Evolutionary conservation across 2,113 vertebrate species (phyloP), one percentile per base, ranked within the genome.

Genomic region (Cacatua alba): DNA sequence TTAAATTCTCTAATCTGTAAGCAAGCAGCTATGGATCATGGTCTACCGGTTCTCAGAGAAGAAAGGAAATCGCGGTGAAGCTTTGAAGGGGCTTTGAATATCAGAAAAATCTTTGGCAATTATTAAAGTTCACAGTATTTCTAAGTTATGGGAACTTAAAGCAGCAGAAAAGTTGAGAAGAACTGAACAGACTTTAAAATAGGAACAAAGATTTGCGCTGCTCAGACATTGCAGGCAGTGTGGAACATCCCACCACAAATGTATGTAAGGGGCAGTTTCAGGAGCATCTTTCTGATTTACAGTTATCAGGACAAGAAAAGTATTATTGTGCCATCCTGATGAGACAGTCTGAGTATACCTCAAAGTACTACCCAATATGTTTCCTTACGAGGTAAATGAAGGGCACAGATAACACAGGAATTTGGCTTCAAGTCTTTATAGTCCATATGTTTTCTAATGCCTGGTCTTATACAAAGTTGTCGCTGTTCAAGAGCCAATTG

Each of bases 1-100:
- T 55, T 86, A 70, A 49, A 82, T 95, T 77, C 44, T 74, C 52
- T 94, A 59, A 87, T 65, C 55, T 88, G 65, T 77, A 92, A 77
- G 79, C 37, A 81, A 97, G 48, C 57, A 90, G 64, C 46, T 79
- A 82, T 3, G 55, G 72, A 65, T 88, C 51, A 80, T 20, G 76
- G 35, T 92, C 64, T 60, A 39, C 67, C 83, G 48, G 46, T 91
- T 96, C 63, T 57, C 53, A 89, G 57, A 52, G 74, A 79, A 86
- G 59, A 63, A 52, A 71, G 49, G 24, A 91, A 87, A 89, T 68
- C 2, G 12, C 39, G 77, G 59, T 21, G 94, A 92, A 92, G 9
- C 35, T 88, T 57, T 43, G 25, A 90, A 89, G 46, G 21, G 41
- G 28, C 23, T 96, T 83, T 86, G 84, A 96, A 48, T 76, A 91